Evolutionary conservation across 2,888 invertebrate species (phyloP).

Genomic region (Microctonus hyperodae): DNA sequence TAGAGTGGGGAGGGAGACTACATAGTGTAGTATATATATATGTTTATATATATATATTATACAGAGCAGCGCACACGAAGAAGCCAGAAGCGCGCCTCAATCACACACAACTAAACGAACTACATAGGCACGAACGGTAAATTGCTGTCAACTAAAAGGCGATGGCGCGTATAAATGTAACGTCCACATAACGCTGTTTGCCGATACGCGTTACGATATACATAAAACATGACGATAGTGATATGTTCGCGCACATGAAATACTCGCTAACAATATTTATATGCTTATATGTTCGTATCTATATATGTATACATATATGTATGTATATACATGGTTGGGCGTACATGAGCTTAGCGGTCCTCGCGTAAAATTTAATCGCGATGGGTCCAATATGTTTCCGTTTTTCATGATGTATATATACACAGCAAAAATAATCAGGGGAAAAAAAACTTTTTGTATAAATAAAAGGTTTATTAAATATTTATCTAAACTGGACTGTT

Average conservation of each 20-base stretch:
- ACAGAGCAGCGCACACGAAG: background rate
- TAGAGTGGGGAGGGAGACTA: background rate
- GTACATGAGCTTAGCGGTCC: conserved; percentile 16
- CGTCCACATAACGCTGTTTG: conserved; percentile 32
- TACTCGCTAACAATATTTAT: conserved; percentile 11
- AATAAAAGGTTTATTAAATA: too few relatives aligned
- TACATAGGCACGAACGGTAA: conserved; percentile 30
- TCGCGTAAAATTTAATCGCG: conserved; percentile 31
- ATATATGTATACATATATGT: background rate
- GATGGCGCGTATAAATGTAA: conserved; percentile 35
- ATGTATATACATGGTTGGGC: background rate
- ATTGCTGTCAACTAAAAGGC: conserved; percentile 29
- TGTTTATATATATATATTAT: too few relatives aligned
- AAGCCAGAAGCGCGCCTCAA: conserved; percentile 10
- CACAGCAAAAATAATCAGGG: too few relatives aligned
- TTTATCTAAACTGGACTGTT: too few relatives aligned
- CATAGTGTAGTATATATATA: too few relatives aligned
- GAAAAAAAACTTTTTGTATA: too few relatives aligned
- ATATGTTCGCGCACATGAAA: conserved; percentile 20
- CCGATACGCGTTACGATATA: conserved; percentile 35
- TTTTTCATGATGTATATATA: too few relatives aligned
- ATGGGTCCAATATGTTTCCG: conserved; percentile 27
- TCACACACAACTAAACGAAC: conserved; percentile 26
- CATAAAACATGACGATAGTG: conserved; percentile 37
- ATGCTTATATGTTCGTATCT: conserved; percentile 10